Base-by-base conservation (phyloP, 2,113 vertebrate genomes). In the Rhinogobius similis region DNA sequence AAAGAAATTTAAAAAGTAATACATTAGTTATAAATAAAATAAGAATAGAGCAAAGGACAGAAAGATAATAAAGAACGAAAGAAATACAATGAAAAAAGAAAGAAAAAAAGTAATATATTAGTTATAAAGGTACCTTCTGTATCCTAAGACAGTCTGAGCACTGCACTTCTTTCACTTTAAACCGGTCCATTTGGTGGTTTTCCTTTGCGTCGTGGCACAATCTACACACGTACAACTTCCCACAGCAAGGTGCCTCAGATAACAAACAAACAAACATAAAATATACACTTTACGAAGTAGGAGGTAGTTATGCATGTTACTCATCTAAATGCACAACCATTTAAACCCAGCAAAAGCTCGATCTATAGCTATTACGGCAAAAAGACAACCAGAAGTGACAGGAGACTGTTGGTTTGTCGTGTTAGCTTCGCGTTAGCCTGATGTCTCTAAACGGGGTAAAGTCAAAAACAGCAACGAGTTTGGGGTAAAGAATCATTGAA, bases 181-280 rank as follows among this genome's bases (percentile, higher is more conserved):
- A 99, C 0, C 97, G 94, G 62, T 98, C 95, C 89, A 98, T 92
- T 71, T 90, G 90, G 84, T 98, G 97, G 59, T 89, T 89, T 84
- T 98, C 96, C 29, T 87, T 88, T 64, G 77, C 94, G 73, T 99
- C 97, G 48, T 99, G 97, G 88, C 97, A 99, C 68, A 99, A 90
- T 4, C 96, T 93, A 81, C 97, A 99, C 21, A 94, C 90, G 39
- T 97, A 99, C 46, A 98, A 93, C 74, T 97, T 98, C 46, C 93
- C 93, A 91, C 97, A 98, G 79, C 97, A 98, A 41, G 96, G 95
- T 1, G 97, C 96, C 96, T 72, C 10, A 78, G 27, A 13, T 21
- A 27, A 78, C n/a, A n/a, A 8, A 48, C 4, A 74, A 24, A 76
- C 56, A 26, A 4, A 59, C 27, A 59, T 9, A 56, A 56, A 16